These are phyloP conservation scores for Reinhardtius hippoglossoides DNA, from an alignment of 2,113 vertebrate genomes.

Conservation along the genomic window DNA sequence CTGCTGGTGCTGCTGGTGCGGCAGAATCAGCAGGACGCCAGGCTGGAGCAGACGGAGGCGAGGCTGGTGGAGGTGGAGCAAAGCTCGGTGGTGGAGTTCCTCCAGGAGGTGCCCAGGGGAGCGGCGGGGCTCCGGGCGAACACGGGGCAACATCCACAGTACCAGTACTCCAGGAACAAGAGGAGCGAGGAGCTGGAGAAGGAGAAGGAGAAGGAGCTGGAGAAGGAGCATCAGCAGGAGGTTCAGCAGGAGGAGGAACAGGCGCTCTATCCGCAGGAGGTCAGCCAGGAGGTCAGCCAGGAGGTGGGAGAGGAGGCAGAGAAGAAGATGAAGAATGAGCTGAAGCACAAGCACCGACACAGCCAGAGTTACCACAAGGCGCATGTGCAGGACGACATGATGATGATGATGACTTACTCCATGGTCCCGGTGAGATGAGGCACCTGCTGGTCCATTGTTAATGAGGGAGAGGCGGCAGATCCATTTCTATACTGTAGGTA, in stretches of 20 bases:
- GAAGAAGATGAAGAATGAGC: conserved; percentile 78
- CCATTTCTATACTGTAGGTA: too few relatives aligned
- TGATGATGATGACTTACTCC: conserved; percentile 95
- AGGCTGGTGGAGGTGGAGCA: conserved; percentile 77
- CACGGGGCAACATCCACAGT: conserved; percentile 38
- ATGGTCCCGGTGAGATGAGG: conserved; percentile 91
- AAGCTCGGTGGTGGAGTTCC: conserved; percentile 81
- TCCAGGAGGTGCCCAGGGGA: conserved; percentile 73
- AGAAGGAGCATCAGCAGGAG: conserved; percentile 56
- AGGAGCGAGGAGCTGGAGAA: conserved; percentile 81
- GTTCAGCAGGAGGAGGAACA: conserved; percentile 9
- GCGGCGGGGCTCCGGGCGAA: conserved; percentile 34
- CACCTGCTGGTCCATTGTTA: background rate
- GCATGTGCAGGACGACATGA: conserved; percentile 85
- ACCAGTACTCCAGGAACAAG: conserved; percentile 84
- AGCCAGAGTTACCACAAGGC: conserved; percentile 74
- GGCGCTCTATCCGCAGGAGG: conserved; percentile 47
- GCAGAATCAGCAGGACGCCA: conserved; percentile 83
- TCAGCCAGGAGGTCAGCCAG: conserved; percentile 24
- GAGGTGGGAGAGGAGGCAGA: conserved; percentile 65
- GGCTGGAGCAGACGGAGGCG: conserved; percentile 78
- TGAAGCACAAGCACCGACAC: conserved; percentile 65
- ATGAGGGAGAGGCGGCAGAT: too few relatives aligned
- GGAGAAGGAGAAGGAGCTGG: conserved; percentile 48
- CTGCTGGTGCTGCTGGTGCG: conserved; percentile 87